phyloP scores from a whole-genome alignment of 2,113 vertebrate species.

The Mesembrinibis cayennensis region DNA sequence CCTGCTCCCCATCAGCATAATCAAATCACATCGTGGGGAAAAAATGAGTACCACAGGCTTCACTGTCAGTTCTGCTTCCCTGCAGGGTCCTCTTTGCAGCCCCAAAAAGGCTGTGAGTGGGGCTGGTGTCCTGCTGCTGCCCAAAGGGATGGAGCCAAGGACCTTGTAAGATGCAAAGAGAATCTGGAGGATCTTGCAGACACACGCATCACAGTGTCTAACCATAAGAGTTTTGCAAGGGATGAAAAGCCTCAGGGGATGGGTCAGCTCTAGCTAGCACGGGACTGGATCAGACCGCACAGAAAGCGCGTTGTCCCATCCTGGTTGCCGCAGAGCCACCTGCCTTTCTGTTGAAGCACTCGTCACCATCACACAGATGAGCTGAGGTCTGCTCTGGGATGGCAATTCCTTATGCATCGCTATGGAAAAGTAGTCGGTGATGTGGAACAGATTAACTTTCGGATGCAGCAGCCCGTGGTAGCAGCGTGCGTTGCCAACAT shows the following conservation, averaged over 20 bases:
- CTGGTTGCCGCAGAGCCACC: not conserved
- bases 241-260: not conserved
- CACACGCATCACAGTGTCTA: rapidly evolving
- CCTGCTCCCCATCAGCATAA: not conserved
- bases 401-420: not conserved
- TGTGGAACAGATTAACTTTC: constrained; percentile 34
- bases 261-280: not conserved
- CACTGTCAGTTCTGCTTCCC: not conserved
- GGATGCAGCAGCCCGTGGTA: not conserved
- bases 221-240: not conserved
- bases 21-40: not conserved
- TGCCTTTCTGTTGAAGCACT: not conserved
- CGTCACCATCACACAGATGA: not conserved
- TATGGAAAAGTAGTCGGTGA: not conserved
- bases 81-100: not conserved
- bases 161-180: not conserved
- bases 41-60: not conserved
- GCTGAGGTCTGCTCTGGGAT: not conserved
- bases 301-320: rapidly evolving
- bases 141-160: not conserved
- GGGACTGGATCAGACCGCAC: not conserved
- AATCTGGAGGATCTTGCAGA: not conserved
- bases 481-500: not conserved
- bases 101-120: not conserved
- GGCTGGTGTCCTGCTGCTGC: not conserved